A percentile compares a stretch with the other conserved stretches of the same genome.
Evolutionary conservation across 2,888 invertebrate genomes (phyloP).

Genomic region (Eumerus sabulonum): DNA sequence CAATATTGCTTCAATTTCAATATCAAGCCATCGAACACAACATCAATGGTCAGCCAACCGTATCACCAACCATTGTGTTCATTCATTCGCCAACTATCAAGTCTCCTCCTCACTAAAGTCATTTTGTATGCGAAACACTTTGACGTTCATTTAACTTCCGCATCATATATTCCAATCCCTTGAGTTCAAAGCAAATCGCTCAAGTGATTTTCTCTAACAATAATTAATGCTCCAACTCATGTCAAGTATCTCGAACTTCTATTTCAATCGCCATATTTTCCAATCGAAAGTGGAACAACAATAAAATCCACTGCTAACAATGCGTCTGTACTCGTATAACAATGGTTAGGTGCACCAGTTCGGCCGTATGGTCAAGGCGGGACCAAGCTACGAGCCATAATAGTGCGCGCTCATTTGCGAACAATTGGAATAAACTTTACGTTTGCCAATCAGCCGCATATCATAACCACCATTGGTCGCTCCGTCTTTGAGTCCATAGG

Average conservation of each 20-base stretch:
- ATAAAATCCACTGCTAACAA: background rate
- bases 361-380: background rate
- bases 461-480: too few relatives aligned
- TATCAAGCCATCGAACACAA: conserved; percentile 17
- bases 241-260: conserved; percentile 58
- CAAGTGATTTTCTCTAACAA: conserved; percentile 61
- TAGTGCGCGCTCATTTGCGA: background rate
- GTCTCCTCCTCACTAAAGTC: conserved; percentile 57
- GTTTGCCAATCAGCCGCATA: conserved; percentile 8
- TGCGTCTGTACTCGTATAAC: background rate
- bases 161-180: conserved; percentile 59
- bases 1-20: conserved; percentile 60
- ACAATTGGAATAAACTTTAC: conserved; percentile 52
- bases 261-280: conserved; percentile 32
- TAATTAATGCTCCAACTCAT: conserved; percentile 62
- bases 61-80: background rate
- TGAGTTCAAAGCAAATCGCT: conserved; percentile 67
- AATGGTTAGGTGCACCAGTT: background rate
- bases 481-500: background rate
- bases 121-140: conserved; percentile 65
- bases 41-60: conserved; percentile 17
- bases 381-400: background rate
- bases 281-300: conserved; percentile 19
- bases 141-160: conserved; percentile 65
- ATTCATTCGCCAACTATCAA: conserved; percentile 33